Conservation (phyloP, 2,113 vertebrate genomes). For the Nothobranchius furzeri region DNA sequence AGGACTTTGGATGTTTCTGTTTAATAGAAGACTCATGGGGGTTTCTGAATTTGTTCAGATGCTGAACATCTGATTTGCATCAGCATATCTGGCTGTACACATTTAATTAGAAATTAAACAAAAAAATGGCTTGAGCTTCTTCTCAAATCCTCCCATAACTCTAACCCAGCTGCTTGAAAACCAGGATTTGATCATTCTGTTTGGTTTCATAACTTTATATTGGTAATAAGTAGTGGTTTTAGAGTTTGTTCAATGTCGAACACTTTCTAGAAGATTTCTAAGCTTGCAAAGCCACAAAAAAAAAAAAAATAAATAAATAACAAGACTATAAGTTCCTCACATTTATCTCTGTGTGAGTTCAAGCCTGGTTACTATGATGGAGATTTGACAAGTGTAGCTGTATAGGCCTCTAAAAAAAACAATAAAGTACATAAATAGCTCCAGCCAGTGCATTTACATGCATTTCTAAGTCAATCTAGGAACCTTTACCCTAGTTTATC, state of each 20-base stretch:
- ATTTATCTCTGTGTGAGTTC: slow-evolving; percentile 38
- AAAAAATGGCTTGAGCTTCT: slow-evolving; percentile 3
- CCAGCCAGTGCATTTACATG: not conserved
- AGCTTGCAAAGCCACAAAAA: slow-evolving; percentile 31
- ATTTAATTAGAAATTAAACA: slow-evolving; percentile 40
- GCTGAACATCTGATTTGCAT: slow-evolving; percentile 47
- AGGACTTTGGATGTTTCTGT: too few species aligned
- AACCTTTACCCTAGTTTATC: too few species aligned
- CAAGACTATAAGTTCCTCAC: slow-evolving; percentile 37
- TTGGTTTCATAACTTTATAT: not conserved
- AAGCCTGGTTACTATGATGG: slow-evolving; percentile 44
- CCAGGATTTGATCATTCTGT: too few species aligned
- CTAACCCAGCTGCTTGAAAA: not conserved
- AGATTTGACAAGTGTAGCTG: slow-evolving; percentile 39
- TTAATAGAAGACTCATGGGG: too few species aligned
- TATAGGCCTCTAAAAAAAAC: slow-evolving; percentile 12
- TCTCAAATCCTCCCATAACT: slow-evolving; percentile 22
- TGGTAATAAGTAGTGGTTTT: slow-evolving; percentile 5
- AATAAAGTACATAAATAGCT: slow-evolving; percentile 30
- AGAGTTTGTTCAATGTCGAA: too few species aligned
- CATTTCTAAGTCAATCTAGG: too few species aligned
- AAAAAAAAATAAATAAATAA: slow-evolving; percentile 16
- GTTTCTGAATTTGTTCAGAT: not conserved
- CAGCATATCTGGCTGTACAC: slow-evolving; percentile 5
- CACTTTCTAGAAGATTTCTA: slow-evolving; percentile 13